Percentiles rank a stretch among this genome's conserved stretches.
Evolutionary conservation across 1,140 invertebrate species (phyloP).

Genomic region (Glossosoma conforme): DNA sequence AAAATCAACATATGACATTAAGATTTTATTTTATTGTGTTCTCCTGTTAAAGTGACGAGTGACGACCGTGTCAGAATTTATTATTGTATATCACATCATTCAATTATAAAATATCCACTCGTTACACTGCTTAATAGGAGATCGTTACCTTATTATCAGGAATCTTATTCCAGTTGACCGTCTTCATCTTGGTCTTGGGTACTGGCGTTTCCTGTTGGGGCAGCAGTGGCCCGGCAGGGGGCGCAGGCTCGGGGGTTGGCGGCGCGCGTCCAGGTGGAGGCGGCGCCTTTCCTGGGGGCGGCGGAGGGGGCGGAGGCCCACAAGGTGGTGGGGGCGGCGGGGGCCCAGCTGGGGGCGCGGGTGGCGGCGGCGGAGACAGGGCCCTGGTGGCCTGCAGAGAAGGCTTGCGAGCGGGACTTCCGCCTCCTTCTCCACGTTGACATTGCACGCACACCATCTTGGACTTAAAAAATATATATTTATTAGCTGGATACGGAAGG

Average conservation of each 20-base stretch:
- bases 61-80: no score
- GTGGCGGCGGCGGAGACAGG: slow-evolving; percentile 41
- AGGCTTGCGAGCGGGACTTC: slow-evolving; percentile 42
- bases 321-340: slow-evolving; percentile 36
- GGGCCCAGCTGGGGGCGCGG: slow-evolving; percentile 40
- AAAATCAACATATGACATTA: no score
- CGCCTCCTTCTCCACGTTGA: slow-evolving; percentile 39
- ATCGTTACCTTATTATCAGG: slow-evolving; percentile 76
- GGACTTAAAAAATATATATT: no score
- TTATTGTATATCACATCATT: no score
- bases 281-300: slow-evolving; percentile 38
- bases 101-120: no score
- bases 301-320: slow-evolving; percentile 35
- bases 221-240: slow-evolving; percentile 62
- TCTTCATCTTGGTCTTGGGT: slow-evolving; percentile 91
- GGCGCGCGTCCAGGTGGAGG: slow-evolving; percentile 36
- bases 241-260: slow-evolving; percentile 55
- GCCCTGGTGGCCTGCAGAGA: slow-evolving; percentile 39
- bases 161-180: slow-evolving; percentile 92
- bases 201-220: slow-evolving; percentile 84
- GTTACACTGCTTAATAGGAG: no score
- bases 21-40: no score
- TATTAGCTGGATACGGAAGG: no score
- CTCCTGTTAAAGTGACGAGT: no score
- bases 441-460: slow-evolving; percentile 46